Conservation (phyloP, 2,113 vertebrate species). For the Laticauda laticaudata region DNA sequence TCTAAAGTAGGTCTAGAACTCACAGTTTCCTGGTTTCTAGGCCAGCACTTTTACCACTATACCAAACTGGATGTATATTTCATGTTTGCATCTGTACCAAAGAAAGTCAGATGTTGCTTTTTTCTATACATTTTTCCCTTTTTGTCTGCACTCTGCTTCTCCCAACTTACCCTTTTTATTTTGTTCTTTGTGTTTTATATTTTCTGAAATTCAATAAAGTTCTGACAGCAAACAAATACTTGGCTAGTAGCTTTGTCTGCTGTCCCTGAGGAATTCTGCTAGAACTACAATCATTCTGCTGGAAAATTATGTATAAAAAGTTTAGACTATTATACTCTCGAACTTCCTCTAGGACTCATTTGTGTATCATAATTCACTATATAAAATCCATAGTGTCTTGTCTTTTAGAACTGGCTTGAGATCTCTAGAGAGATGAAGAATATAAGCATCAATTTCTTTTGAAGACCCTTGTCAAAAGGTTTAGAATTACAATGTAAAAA, state of each 20-base stretch:
- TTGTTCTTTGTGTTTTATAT: background rate
- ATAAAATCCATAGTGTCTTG: background rate
- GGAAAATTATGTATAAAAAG: background rate
- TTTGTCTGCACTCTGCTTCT: background rate
- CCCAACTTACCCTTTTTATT: background rate
- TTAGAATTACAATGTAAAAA: background rate
- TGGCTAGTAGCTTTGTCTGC: background rate
- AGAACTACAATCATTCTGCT: background rate
- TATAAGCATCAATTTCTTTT: background rate
- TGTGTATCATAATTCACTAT: background rate
- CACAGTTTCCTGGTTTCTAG: background rate
- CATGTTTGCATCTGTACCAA: background rate
- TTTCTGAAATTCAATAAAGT: background rate
- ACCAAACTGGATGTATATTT: background rate
- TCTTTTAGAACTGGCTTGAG: background rate
- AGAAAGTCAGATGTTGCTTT: background rate
- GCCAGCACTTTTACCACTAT: background rate
- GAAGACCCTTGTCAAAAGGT: background rate
- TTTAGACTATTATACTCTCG: background rate
- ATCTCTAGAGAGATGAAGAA: background rate
- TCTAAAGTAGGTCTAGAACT: background rate
- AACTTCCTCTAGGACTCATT: background rate
- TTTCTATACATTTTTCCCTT: background rate
- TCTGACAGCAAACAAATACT: background rate
- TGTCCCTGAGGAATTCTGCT: background rate